Evolutionary conservation across 2,888 invertebrate species (phyloP), one percentile per base, ranked within the genome.

Genomic region (Apodemia duryi): DNA sequence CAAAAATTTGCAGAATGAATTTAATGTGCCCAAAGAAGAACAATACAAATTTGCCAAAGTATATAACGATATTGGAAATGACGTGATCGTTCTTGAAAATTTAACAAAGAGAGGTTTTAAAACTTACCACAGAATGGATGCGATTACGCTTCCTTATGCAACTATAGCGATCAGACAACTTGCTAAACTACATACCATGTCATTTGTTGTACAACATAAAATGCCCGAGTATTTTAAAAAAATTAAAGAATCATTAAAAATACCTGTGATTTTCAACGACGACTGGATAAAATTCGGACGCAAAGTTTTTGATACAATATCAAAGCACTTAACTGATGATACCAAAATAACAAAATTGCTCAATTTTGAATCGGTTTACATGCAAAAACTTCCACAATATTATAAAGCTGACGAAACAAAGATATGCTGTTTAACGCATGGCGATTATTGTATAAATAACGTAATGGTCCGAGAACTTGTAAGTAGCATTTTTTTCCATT

Each of bases 151-250:
- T 6, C 72, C 78, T 35, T 84, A 82, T 70, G 80, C 81, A 7
- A 78, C 83, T 69, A 65, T 77, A 41, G 74, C 80, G 0, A 67
- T 86, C 0, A 68, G 75, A 63, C 75, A 84, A 65, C 71, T 88
- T 6, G 87, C 88, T 0, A 87, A 75, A 71, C 82, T 86, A 38
- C 87, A 87, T 61, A 80, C 74, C 0, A 65, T 87, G 0, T 76
- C 84, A 0, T 84, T 82, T 64, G 78, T 76, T 0, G 11, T 85
- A 13, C 68, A 85, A 73, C 68, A 72, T 1, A 74, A 69, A 64
- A 70, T 68, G 46, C 81, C 81, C 0, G 74, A 77, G 41, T 86
- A 78, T 71, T 85, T 75, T 65, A 71, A 82, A 11, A 72, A 66
- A 0, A 75, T 70, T 63, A 71, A 74, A 28, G 73, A 72, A 65